Base-by-base conservation (phyloP, 2,113 vertebrate genomes). In the Poecilia latipinna region DNA sequence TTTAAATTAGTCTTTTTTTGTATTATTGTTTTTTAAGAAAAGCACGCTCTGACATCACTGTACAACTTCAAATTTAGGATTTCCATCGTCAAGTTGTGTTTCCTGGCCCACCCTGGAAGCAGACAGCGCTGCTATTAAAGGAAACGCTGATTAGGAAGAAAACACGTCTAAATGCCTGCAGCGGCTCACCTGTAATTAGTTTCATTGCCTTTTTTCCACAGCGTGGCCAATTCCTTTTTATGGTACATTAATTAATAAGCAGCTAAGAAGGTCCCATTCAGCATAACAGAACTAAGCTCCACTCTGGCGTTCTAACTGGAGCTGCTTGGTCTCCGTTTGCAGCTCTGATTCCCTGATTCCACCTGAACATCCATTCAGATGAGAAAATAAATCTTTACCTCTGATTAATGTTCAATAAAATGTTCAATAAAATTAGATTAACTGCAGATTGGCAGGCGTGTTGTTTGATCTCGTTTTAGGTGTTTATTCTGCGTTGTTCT, bases 171-270 rank as follows among this genome's bases (percentile, higher is more conserved):
- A 70, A 70, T 81, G 62, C 29, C 2, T 1, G 6, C 82, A 76
- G 82, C 74, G 28, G 72, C 66, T 80, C 29, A 31, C n/a, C 82
- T 39, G 39, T 78, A 84, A 91, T 89, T 82, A 82, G 70, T 48
- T 72, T 74, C 64, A 28, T 19, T 35, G 78, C 37, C 74, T 83
- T 81, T 75, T 83, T 89, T 79, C 61, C 62, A 78, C 26, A 54
- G 70, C 66, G 48, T 51, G 72, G 60, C 15, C 73, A 79, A 78
- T 74, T 82, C 24, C 71, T 68, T 74, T 71, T 77, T 74, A 77
- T 57, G 78, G 15, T 17, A 61, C 61, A 71, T 86, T 76, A 79
- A 83, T 81, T 82, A 82, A 85, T 80, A 65, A 74, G 12, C 13
- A 6, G 31, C 60, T 39, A 37, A 66, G 68, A 68, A 35, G 35